Percentiles rank a stretch among this genome's conserved stretches.
These are phyloP conservation scores for Vulpes vulpes DNA, from an alignment of 2,113 vertebrate species.

Conservation along the genomic window DNA sequence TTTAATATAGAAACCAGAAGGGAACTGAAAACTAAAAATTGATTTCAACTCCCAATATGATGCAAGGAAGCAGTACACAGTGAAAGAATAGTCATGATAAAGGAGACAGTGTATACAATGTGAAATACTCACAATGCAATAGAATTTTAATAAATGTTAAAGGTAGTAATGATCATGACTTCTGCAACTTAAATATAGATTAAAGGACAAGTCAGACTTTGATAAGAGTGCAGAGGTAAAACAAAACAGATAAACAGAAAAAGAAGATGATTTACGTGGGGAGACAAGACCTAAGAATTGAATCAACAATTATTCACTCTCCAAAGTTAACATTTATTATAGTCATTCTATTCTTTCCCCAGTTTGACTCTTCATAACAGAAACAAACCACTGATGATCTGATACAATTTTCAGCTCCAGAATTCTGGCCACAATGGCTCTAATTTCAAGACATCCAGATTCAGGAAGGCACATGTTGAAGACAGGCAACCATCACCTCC, in stretches of 20 bases:
- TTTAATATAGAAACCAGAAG: slow-evolving; percentile 44
- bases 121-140: neutral
- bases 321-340: neutral
- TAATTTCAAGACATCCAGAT: slow-evolving; percentile 27
- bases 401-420: neutral
- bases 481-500: neutral
- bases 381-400: neutral
- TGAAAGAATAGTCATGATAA: neutral
- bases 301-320: slow-evolving; percentile 6
- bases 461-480: neutral
- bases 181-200: neutral
- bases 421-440: slow-evolving; percentile 21
- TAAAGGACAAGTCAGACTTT: neutral
- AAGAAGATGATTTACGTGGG: neutral
- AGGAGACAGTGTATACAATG: neutral
- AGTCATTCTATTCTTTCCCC: neutral
- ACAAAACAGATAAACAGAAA: neutral
- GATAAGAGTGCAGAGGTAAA: neutral
- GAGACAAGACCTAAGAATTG: neutral
- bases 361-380: neutral
- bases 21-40: slow-evolving; percentile 28
- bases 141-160: slow-evolving; percentile 23
- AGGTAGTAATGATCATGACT: neutral
- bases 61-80: neutral
- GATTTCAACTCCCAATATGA: neutral